Evolutionary conservation across 1,140 invertebrate genomes (phyloP), one percentile per base, ranked within the genome.

Genomic region (Scylla paramamosain): DNA sequence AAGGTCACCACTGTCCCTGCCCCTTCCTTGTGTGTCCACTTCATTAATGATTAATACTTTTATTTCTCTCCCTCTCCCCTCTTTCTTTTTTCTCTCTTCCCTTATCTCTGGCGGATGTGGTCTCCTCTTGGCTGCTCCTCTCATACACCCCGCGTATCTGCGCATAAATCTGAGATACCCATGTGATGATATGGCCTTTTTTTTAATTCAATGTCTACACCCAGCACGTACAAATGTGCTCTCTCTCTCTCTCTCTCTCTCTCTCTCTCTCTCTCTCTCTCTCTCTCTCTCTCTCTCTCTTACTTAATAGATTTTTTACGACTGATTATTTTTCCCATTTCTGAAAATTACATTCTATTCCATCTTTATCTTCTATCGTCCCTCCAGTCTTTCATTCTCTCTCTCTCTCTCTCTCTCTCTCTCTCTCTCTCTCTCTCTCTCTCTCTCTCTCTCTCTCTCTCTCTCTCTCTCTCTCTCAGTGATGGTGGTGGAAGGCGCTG

Each of bases 251-350:
- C 20, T 77, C 67, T 77, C 20, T 77, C 67, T 77, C 20, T 77
- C 67, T 77, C 20, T 77, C 20, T 77, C 67, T 77, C 20, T 77
- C 67, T 77, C 20, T 77, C n/a, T 77, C 20, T n/a, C 67, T 77
- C 67, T 77, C 67, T 77, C 67, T 77, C 67, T 77, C 67, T 77
- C 67, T 77, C 67, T 77, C 67, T 77, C 67, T 77, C 67, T 77
- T 20, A 14, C 52, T 59, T 20, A 39, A 39, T 39, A 39, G 39
- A 39, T 39, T 2, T 39, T 39, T 39, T 39, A 39, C 39, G 39
- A 39, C 1, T 39, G 39, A 39, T 39, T 6, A 39, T 39, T 39
- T 39, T 39, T 39, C 39, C 39, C 39, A 39, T 39, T 39, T 39
- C 39, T 39, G 39, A 39, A 39, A 39, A 39, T 39, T 6, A 39